These are phyloP conservation scores for cattle (Bos taurus) DNA, from an alignment of 2,113 vertebrate genomes.

Conservation along the genomic window DNA sequence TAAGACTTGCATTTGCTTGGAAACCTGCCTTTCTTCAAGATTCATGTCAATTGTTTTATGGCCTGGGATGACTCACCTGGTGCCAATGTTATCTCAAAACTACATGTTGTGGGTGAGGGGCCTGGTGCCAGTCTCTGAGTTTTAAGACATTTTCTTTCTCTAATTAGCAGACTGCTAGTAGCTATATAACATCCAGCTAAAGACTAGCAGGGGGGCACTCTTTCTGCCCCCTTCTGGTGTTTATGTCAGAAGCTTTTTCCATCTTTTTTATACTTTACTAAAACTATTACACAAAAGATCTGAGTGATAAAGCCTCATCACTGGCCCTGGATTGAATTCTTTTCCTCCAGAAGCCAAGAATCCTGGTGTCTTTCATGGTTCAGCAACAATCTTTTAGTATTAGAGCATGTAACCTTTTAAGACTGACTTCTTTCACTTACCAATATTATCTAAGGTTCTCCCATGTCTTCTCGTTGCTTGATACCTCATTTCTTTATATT, in stretches of 20 bases:
- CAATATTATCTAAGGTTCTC: background rate
- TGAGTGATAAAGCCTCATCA: background rate
- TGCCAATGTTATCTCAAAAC: background rate
- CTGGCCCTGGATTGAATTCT: background rate
- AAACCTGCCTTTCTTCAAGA: background rate
- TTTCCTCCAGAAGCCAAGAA: accelerated
- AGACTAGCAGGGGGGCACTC: background rate
- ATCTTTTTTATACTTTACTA: background rate
- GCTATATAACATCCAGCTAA: background rate
- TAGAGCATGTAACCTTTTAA: background rate
- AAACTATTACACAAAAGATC: background rate
- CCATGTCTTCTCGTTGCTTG: background rate
- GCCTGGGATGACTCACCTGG: background rate
- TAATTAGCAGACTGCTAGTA: background rate
- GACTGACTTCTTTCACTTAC: background rate
- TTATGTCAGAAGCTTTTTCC: background rate
- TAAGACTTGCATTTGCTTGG: background rate
- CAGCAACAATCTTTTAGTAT: background rate
- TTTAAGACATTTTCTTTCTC: background rate
- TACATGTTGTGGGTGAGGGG: background rate
- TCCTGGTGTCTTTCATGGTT: background rate
- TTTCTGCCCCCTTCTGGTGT: background rate
- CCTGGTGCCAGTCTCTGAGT: background rate
- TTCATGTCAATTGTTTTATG: background rate
- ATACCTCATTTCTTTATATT: background rate